phyloP scores from a whole-genome alignment of 2,113 vertebrate genomes.

The Azemiops feae region DNA sequence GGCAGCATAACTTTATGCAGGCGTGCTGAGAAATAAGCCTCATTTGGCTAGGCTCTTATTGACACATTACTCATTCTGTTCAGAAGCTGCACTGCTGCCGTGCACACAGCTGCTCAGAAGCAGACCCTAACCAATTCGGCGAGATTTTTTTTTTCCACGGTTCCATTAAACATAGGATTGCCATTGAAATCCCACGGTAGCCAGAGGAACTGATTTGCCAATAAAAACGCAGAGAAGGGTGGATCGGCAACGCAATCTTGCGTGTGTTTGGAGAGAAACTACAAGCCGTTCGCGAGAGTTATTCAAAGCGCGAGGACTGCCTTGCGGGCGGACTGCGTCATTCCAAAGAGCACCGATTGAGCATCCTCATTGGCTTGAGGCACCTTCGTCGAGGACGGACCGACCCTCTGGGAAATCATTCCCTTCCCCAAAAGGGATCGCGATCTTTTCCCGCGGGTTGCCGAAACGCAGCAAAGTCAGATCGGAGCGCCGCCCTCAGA shows the following conservation, averaged over 20 bases:
- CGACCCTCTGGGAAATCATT: background rate
- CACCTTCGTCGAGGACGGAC: background rate
- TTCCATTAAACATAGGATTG: background rate
- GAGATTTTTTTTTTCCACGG: background rate
- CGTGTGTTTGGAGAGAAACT: background rate
- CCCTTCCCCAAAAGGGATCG: background rate
- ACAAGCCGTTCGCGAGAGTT: background rate
- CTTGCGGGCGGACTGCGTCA: background rate
- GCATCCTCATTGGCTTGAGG: background rate
- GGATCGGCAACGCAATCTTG: background rate
- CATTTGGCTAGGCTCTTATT: background rate
- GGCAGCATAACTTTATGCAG: background rate
- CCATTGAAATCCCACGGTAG: background rate
- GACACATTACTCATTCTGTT: no score
- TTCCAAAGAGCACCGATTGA: background rate
- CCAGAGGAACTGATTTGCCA: no score
- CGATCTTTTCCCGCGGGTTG: background rate
- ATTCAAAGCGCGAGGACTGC: background rate
- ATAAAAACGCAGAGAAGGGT: background rate
- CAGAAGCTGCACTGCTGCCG: background rate
- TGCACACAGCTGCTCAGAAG: background rate
- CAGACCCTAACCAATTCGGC: no score
- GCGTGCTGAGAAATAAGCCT: background rate
- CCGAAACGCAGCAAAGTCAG: background rate
- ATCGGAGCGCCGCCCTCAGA: background rate